A percentile compares a stretch with the other conserved stretches of the same genome.
Evolutionary conservation across 2,888 invertebrate genomes (phyloP).

Genomic region (Cryptophagus acutangulus): DNA sequence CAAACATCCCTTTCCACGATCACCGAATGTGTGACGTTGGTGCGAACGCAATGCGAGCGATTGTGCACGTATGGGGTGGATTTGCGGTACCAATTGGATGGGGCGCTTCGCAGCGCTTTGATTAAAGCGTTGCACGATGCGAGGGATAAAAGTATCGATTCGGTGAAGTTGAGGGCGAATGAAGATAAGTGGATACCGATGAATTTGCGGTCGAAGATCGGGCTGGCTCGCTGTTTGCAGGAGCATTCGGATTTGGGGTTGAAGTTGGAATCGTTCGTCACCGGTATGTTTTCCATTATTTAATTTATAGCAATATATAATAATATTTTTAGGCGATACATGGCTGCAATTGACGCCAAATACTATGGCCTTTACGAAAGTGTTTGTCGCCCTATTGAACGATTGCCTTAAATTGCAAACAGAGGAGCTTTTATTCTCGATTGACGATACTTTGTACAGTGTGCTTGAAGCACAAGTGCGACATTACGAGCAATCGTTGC

Average conservation of each 20-base stretch:
- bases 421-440: slow-evolving; percentile 66
- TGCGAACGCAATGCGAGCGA: slow-evolving; percentile 69
- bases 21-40: slow-evolving; percentile 79
- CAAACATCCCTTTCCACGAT: slow-evolving; percentile 80
- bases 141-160: slow-evolving; percentile 76
- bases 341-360: slow-evolving; percentile 76
- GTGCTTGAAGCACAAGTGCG: slow-evolving; percentile 71
- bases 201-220: slow-evolving; percentile 70
- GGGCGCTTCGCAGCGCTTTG: slow-evolving; percentile 72
- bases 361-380: slow-evolving; percentile 74
- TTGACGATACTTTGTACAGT: slow-evolving; percentile 67
- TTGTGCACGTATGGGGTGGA: slow-evolving; percentile 72
- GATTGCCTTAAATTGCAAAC: slow-evolving; percentile 72
- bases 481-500: slow-evolving; percentile 56
- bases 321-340: slow-evolving; percentile 52
- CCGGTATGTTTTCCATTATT: too few relatives aligned
- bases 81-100: slow-evolving; percentile 85
- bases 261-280: slow-evolving; percentile 61
- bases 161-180: slow-evolving; percentile 66
- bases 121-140: slow-evolving; percentile 72
- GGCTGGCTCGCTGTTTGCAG: slow-evolving; percentile 62
- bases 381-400: slow-evolving; percentile 67
- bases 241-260: slow-evolving; percentile 69
- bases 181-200: slow-evolving; percentile 86
- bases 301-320: too few relatives aligned